phyloP scores from a whole-genome alignment of 2,797 vertebrate genomes.

The Sebastes iracundus region DNA sequence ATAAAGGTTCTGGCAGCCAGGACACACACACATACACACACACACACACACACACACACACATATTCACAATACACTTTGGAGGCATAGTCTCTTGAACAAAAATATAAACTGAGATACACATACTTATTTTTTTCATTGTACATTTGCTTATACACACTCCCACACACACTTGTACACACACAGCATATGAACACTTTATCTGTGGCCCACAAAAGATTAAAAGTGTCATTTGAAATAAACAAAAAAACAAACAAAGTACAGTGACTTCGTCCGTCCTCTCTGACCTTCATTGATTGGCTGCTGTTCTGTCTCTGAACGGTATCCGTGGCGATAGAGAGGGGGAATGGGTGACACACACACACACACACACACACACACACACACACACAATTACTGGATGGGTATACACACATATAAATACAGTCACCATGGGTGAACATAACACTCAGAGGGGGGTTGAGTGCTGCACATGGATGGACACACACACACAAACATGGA shows the following conservation, averaged over 20 bases:
- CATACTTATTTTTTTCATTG: not conserved
- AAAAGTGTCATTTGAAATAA: not conserved
- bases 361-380: not conserved
- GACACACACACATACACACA: slow-evolving; percentile 17
- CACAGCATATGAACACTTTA: not conserved
- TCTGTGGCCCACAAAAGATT: not conserved
- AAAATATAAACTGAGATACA: not conserved
- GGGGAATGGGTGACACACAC: not conserved
- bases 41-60: not conserved
- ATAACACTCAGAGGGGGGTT: slow-evolving; percentile 11
- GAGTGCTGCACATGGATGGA: slow-evolving; percentile 22
- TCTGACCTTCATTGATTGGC: slow-evolving; percentile 26
- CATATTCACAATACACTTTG: not conserved
- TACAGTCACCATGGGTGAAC: not conserved
- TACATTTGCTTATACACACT: not conserved
- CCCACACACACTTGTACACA: not conserved
- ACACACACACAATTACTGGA: not conserved
- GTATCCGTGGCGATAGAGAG: slow-evolving; percentile 14
- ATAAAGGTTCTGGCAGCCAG: slow-evolving; percentile 66
- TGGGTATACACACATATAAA: slow-evolving; percentile 4
- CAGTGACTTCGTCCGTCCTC: not conserved
- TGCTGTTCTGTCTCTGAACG: slow-evolving; percentile 2
- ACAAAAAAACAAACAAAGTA: not conserved
- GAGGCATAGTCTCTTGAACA: not conserved
- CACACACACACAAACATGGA: not conserved